Evolutionary conservation across 1,140 invertebrate genomes (phyloP).

Genomic region (Pseudobourletiella spinata): DNA sequence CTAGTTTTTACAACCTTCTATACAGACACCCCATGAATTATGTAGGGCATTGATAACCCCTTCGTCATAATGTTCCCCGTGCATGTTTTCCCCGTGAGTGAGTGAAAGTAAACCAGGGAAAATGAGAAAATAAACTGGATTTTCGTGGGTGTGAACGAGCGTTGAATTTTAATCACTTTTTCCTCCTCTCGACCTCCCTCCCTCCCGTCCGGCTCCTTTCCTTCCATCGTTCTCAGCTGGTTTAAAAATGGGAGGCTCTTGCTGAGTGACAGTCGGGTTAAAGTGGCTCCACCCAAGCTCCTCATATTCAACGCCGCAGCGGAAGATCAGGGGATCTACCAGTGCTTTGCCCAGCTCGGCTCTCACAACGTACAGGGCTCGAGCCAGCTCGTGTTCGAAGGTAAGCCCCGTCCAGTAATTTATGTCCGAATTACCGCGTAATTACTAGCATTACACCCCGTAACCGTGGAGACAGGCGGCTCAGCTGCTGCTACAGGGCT

Average conservation of each 20-base stretch:
- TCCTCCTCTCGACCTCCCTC: neutral
- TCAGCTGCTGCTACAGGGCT: too few species aligned
- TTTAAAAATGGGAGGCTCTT: slow-evolving; percentile 56
- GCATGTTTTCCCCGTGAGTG: too few species aligned
- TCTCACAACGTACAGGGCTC: slow-evolving; percentile 59
- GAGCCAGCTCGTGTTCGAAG: slow-evolving; percentile 61
- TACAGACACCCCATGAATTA: neutral
- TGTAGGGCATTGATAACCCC: neutral
- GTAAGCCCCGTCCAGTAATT: too few species aligned
- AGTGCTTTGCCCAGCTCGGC: slow-evolving; percentile 64
- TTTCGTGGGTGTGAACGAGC: neutral
- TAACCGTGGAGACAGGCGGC: too few species aligned
- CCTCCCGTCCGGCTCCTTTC: neutral
- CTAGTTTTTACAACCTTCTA: too few species aligned
- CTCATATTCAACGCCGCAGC: slow-evolving; percentile 55
- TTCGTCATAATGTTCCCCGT: too few species aligned
- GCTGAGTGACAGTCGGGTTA: slow-evolving; percentile 47
- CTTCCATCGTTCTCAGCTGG: slow-evolving; percentile 41
- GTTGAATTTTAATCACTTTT: neutral
- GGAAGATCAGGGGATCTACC: slow-evolving; percentile 73
- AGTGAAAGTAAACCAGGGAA: slow-evolving; percentile 1
- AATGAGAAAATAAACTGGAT: slow-evolving; percentile 2
- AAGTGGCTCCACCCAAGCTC: slow-evolving; percentile 45
- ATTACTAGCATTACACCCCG: too few species aligned
- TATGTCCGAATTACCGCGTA: too few species aligned